These are phyloP conservation scores for Mallotus villosus DNA, from an alignment of 2,797 vertebrate species.

Conservation along the genomic window DNA sequence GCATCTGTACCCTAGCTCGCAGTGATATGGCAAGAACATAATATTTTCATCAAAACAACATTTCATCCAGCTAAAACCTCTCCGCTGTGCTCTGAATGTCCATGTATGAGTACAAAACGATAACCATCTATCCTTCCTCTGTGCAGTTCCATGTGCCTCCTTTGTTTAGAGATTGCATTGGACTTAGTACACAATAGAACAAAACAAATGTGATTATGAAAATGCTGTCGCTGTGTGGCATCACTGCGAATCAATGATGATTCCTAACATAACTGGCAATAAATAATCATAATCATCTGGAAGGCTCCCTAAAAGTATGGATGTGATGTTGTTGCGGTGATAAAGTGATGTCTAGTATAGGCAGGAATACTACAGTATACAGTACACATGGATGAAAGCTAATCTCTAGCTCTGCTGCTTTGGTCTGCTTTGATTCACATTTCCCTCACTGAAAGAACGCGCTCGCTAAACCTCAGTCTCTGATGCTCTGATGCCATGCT, in stretches of 20 bases:
- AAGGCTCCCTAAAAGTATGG: no score
- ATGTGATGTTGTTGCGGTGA: no score
- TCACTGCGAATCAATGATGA: conserved; percentile 61
- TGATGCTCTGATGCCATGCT: no score
- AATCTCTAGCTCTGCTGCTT: no score
- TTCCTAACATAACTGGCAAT: no score
- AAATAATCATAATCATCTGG: no score
- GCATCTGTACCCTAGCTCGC: conserved; percentile 51
- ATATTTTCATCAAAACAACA: conserved; percentile 43
- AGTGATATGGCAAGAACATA: conserved; percentile 42
- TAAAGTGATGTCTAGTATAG: no score
- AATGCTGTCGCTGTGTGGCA: conserved; percentile 47
- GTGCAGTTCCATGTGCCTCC: conserved; percentile 72
- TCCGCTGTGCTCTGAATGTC: conserved; percentile 46
- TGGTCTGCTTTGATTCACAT: no score
- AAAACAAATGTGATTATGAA: conserved; percentile 67
- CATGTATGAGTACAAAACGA: conserved; percentile 62
- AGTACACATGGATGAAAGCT: no score
- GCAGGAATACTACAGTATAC: no score
- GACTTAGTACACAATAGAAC: conserved; percentile 49
- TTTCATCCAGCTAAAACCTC: conserved; percentile 45
- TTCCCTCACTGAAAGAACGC: no score
- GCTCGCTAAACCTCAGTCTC: no score
- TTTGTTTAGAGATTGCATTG: conserved; percentile 70
- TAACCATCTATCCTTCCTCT: conserved; percentile 68